Evolutionary conservation across 1,140 invertebrate genomes (phyloP).

Genomic region (Aphidius gifuensis): DNA sequence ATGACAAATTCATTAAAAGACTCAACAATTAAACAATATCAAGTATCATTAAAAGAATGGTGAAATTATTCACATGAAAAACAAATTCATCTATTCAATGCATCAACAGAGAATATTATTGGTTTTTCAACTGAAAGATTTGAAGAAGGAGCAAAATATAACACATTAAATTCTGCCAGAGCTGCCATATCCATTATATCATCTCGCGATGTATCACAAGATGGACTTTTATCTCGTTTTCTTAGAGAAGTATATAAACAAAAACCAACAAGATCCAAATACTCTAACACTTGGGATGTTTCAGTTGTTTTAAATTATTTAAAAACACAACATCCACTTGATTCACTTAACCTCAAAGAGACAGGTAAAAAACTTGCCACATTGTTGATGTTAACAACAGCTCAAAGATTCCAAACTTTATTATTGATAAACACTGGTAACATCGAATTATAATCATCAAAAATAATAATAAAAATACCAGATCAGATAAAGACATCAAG

Average conservation of each 20-base stretch:
- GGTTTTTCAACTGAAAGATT: conserved; percentile 18
- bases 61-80: conserved; percentile 8
- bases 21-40: conserved; percentile 19
- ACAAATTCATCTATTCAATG: conserved; percentile 1
- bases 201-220: neutral
- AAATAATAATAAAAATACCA: conserved; percentile 18
- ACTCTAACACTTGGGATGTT: conserved; percentile 20
- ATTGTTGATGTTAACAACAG: conserved; percentile 15
- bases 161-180: conserved; percentile 18
- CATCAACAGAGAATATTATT: neutral
- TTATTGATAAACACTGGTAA: conserved; percentile 18
- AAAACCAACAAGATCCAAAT: conserved; percentile 14
- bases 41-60: conserved; percentile 17
- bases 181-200: conserved; percentile 20
- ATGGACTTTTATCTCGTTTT: conserved; percentile 14
- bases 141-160: too few relatives aligned
- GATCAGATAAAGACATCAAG: conserved; percentile 21
- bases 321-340: neutral
- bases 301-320: conserved; percentile 12
- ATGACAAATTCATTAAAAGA: conserved; percentile 11
- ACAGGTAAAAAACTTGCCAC: conserved; percentile 16
- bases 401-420: conserved; percentile 23
- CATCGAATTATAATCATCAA: conserved; percentile 10
- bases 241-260: conserved; percentile 18
- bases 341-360: neutral